A percentile compares a stretch with the other conserved stretches of the same genome.
Conservation (phyloP, 2,113 vertebrate species). For the Theristicus caerulescens region DNA sequence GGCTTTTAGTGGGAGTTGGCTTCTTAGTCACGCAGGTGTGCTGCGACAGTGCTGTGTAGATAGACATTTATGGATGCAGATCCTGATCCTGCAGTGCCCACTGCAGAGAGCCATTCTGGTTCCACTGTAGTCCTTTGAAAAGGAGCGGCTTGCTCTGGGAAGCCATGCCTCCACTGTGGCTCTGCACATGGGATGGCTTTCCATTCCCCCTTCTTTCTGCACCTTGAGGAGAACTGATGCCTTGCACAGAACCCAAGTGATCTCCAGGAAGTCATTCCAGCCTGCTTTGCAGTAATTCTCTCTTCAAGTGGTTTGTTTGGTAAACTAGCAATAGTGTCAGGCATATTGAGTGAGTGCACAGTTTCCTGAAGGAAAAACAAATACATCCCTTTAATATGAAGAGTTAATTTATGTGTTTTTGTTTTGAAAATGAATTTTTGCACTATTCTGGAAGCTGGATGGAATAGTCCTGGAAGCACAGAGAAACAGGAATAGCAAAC, state of each 20-base stretch:
- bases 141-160: not conserved
- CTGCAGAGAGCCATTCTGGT: not conserved
- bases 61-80: not conserved
- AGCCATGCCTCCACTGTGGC: accelerated
- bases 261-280: not conserved
- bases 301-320: not conserved
- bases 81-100: accelerated
- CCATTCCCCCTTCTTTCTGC: not conserved
- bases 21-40: not conserved
- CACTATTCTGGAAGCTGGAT: not conserved
- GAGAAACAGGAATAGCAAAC: not conserved
- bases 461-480: not conserved
- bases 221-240: accelerated
- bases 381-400: not conserved
- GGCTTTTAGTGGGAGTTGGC: not conserved
- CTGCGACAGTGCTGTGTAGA: not conserved
- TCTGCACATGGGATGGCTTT: not conserved
- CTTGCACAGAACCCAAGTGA: not conserved
- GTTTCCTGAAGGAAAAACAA: not conserved
- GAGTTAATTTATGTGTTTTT: not conserved
- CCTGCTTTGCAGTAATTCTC: not conserved
- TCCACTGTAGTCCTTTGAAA: not conserved
- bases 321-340: not conserved
- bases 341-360: not conserved
- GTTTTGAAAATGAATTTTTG: not conserved